Conservation (phyloP, 2,888 invertebrate species). For the Parnassius orleans region DNA sequence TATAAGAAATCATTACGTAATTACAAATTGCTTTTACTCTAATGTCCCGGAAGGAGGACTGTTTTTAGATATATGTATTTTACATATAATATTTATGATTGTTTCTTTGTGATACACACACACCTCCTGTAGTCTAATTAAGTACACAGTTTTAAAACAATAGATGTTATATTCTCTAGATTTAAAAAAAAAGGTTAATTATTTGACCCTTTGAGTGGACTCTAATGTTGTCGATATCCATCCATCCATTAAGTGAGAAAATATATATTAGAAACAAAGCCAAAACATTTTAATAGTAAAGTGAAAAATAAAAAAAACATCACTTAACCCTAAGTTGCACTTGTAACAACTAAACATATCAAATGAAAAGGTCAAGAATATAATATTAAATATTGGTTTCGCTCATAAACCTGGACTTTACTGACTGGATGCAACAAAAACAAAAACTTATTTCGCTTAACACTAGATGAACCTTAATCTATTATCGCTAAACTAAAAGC, state of each 20-base stretch:
- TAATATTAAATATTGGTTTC: constrained; percentile 39
- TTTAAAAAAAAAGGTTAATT: too few relatives aligned
- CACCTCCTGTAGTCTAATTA: too few relatives aligned
- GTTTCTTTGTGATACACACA: too few relatives aligned
- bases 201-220: too few relatives aligned
- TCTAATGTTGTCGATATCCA: too few relatives aligned
- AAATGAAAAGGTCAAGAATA: constrained; percentile 20
- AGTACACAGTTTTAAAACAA: too few relatives aligned
- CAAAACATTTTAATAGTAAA: constrained; percentile 1
- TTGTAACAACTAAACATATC: constrained; percentile 23
- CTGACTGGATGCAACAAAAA: constrained; percentile 22
- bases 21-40: too few relatives aligned
- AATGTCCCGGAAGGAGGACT: too few relatives aligned
- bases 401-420: constrained; percentile 41
- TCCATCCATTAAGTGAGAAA: constrained; percentile 30
- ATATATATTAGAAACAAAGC: constrained; percentile 31
- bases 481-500: constrained; percentile 9
- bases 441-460: constrained; percentile 20
- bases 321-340: constrained; percentile 23
- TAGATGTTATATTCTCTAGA: too few relatives aligned
- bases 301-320: constrained; percentile 19
- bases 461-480: constrained; percentile 10
- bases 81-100: too few relatives aligned
- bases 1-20: too few relatives aligned
- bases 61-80: too few relatives aligned